A percentile compares a stretch with the other conserved stretches of the same genome.
Evolutionary conservation across 2,888 invertebrate species (phyloP).

Genomic region (Podabrus alpinus): DNA sequence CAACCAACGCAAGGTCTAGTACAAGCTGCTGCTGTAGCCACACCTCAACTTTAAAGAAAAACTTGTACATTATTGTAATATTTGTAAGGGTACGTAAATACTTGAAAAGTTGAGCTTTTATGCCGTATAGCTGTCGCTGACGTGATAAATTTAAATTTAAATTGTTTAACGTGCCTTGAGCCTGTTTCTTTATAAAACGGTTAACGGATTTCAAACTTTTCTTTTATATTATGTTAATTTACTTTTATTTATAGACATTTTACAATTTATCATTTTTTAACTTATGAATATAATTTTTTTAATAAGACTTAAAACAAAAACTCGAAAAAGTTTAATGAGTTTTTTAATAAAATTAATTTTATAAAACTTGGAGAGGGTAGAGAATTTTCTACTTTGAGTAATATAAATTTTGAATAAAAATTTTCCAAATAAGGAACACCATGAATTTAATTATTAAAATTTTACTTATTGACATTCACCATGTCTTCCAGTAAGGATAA

Average conservation of each 20-base stretch:
- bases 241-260: background rate
- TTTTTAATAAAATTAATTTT: background rate
- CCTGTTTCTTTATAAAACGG: background rate
- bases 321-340: background rate
- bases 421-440: background rate
- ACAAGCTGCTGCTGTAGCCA: background rate
- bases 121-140: background rate
- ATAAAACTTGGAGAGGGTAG: background rate
- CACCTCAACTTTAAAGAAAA: too few species aligned
- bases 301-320: background rate
- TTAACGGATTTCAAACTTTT: background rate
- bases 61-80: background rate
- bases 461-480: background rate
- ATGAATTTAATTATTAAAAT: background rate
- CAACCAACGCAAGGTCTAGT: background rate
- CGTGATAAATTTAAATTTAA: background rate
- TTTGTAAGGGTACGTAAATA: background rate
- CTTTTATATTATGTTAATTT: background rate
- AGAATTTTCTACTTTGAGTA: background rate
- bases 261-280: background rate
- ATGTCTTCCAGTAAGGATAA: background rate
- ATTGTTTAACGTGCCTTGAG: background rate
- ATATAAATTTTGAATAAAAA: background rate
- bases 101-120: background rate
- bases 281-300: background rate